phyloP scores from a whole-genome alignment of 2,888 invertebrate genomes.

The Heliothis peltigera region DNA sequence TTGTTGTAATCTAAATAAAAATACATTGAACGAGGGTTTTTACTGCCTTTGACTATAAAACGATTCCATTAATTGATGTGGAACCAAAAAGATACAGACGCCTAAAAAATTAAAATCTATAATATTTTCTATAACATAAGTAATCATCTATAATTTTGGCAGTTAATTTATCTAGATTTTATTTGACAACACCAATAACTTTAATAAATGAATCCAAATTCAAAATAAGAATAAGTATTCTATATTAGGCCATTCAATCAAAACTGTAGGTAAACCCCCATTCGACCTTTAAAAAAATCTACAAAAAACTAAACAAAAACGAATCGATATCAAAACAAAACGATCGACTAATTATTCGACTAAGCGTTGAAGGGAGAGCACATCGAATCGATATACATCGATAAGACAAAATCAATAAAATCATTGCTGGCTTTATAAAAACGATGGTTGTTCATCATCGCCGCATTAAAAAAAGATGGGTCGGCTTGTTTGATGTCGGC shows the following conservation, averaged over 20 bases:
- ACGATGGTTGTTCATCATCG: constrained; percentile 54
- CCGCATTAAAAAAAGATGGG: constrained; percentile 60
- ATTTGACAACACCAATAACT: constrained; percentile 41
- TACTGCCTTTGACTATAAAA: constrained; percentile 4
- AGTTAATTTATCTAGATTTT: constrained; percentile 30
- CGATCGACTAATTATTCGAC: constrained; percentile 80
- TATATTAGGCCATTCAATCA: constrained; percentile 51
- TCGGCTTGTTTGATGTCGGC: constrained; percentile 81
- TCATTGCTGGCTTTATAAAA: constrained; percentile 68
- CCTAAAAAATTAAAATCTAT: constrained; percentile 17
- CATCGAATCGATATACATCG: constrained; percentile 78
- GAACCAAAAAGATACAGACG: constrained; percentile 8
- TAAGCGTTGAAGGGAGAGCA: constrained; percentile 83
- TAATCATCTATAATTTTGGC: constrained; percentile 28
- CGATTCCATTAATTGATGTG: constrained; percentile 12
- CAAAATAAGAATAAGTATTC: constrained; percentile 30
- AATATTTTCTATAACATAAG: constrained; percentile 4
- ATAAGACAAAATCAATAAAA: constrained; percentile 89
- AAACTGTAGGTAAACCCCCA: constrained; percentile 37
- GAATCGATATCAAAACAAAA: constrained; percentile 78
- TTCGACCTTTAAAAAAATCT: constrained; percentile 62
- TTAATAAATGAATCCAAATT: constrained; percentile 37
- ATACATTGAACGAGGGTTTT: constrained; percentile 11
- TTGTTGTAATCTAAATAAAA: constrained; percentile 2
- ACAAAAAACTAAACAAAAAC: constrained; percentile 70